Percentiles rank a stretch among this genome's conserved stretches.
phyloP scores from a whole-genome alignment of 2,888 invertebrate species.

The Cheilosia grossa region DNA sequence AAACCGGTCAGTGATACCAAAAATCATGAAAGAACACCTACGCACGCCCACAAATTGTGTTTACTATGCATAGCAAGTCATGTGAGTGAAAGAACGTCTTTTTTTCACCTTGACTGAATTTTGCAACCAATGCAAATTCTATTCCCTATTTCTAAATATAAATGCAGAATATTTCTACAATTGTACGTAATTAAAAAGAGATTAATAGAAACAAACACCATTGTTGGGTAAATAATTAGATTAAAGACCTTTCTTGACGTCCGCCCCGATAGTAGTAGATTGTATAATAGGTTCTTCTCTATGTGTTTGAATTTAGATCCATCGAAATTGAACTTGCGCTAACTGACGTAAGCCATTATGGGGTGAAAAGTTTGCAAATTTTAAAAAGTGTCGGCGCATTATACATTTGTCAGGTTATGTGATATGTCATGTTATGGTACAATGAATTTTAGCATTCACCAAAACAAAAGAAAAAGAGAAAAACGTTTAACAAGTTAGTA shows the following conservation, averaged over 20 bases:
- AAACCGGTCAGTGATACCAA: not conserved
- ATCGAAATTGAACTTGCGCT: too few species aligned
- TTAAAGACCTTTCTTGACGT: not conserved
- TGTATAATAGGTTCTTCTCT: too few species aligned
- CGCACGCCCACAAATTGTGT: conserved; percentile 2
- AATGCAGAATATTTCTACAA: not conserved
- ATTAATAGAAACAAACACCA: not conserved
- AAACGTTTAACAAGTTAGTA: too few species aligned
- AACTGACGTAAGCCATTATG: too few species aligned
- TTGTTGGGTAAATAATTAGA: conserved; percentile 2
- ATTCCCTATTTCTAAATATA: conserved; percentile 15
- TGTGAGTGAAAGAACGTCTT: conserved; percentile 18
- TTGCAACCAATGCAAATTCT: not conserved
- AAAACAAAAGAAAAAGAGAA: too few species aligned
- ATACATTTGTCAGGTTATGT: too few species aligned
- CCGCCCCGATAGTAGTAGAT: too few species aligned
- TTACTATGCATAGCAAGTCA: conserved; percentile 1
- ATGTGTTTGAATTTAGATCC: too few species aligned
- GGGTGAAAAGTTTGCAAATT: too few species aligned
- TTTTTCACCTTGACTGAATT: conserved; percentile 13
- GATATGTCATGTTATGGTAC: too few species aligned
- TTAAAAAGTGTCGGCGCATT: too few species aligned
- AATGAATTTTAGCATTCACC: too few species aligned
- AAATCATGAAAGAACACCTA: not conserved
- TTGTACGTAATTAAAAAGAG: not conserved